Evolutionary conservation across 2,888 invertebrate species (phyloP).

Genomic region (Cantharis nigra): DNA sequence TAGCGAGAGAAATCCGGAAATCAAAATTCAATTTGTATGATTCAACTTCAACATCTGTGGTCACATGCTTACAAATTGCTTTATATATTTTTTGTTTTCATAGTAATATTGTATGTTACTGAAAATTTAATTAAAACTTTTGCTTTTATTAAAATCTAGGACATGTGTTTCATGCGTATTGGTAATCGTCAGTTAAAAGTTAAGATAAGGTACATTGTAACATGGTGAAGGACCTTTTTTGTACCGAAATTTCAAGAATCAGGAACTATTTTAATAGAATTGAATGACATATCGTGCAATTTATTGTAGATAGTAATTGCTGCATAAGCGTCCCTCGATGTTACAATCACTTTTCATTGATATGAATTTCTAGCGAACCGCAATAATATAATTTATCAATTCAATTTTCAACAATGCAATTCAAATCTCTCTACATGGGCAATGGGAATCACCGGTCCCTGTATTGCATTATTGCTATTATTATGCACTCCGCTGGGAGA

Average conservation of each 20-base stretch:
- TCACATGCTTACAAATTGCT: not conserved
- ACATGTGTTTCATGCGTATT: not conserved
- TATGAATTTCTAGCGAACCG: not conserved
- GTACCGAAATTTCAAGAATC: not conserved
- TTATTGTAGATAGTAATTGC: not conserved
- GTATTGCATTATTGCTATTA: not conserved
- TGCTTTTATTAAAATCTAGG: no score
- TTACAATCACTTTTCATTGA: not conserved
- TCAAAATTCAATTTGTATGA: not conserved
- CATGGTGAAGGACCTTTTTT: not conserved
- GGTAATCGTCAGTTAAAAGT: not conserved
- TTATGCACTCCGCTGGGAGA: not conserved
- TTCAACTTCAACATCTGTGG: not conserved
- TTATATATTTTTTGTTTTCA: not conserved
- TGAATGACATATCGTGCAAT: not conserved
- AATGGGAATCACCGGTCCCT: not conserved
- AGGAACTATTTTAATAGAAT: not conserved
- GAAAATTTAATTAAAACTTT: no score
- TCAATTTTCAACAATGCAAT: not conserved
- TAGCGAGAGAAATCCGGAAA: not conserved
- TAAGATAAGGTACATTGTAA: not conserved
- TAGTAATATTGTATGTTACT: not conserved
- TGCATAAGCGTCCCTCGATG: not conserved
- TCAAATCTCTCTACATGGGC: not conserved
- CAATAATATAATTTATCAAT: not conserved